Evolutionary conservation across 2,888 invertebrate species (phyloP), one percentile per base, ranked within the genome.

Genomic region (Eupithecia exiguata): DNA sequence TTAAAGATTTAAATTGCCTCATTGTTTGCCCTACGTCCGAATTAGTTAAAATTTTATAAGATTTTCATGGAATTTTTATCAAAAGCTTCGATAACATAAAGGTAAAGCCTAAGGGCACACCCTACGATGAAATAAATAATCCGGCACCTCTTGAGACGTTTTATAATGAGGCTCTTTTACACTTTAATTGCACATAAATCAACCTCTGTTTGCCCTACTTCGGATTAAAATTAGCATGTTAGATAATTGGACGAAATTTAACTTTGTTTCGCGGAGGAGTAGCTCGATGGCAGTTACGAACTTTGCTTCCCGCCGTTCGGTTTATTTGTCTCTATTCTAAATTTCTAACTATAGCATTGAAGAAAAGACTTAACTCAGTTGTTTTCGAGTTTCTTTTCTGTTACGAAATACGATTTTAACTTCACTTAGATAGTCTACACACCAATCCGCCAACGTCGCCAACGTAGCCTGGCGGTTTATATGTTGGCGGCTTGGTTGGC

Each of bases 161-260:
- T 69, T 71, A 75, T 78, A 78, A 78, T 72, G 74, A 76, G 71
- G 21, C 68, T 72, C 72, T 74, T 72, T 74, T 67, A 66, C 76
- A 74, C 76, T 78, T 76, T 74, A 73, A 75, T 76, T 76, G 76
- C 70, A 74, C 76, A 68, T 78, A 76, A 78, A 78, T 76, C 76
- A 76, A 72, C 75, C 68, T 67, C 69, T 70, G 75, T 69, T 74
- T 70, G 73, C 63, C 72, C 74, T 65, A 74, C 69, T 78, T 78
- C 43, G 71, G 72, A 75, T 76, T 76, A 76, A 74, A 78, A 78
- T 78, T 78, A 76, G 75, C 74, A 75, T 75, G 72, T 76, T 74
- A 73, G 72, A 75, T 75, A 75, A 75, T 75, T 75, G 75, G 70
- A 43, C 70, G 18, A 43, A 67, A 69, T 63, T 74, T 58, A 66